A percentile compares a stretch with the other conserved stretches of the same genome.
Conservation (phyloP, 2,113 vertebrate species). For the Pampusana beccarii region DNA sequence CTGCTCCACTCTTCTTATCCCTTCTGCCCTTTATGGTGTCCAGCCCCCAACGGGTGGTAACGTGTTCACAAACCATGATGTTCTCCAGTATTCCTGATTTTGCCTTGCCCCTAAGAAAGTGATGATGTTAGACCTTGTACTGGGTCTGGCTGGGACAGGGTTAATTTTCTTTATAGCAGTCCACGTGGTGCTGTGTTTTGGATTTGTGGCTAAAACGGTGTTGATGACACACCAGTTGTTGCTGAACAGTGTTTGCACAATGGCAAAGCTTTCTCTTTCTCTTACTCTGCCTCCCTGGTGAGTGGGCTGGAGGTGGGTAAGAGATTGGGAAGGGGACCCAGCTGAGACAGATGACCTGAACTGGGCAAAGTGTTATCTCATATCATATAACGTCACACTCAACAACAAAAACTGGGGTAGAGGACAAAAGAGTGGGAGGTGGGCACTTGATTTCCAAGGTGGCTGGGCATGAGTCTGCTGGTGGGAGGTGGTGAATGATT, state of each 20-base stretch:
- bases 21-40: neutral
- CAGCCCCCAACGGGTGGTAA: neutral
- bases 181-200: neutral
- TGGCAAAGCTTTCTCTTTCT: neutral
- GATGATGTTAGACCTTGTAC: neutral
- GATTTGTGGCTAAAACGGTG: neutral
- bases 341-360: neutral
- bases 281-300: fast-evolving
- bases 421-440: neutral
- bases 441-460: neutral
- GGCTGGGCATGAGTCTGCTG: neutral
- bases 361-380: neutral
- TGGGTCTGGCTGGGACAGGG: neutral
- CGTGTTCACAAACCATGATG: neutral
- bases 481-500: neutral
- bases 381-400: fast-evolving
- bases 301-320: neutral
- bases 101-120: neutral
- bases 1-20: neutral
- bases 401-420: neutral
- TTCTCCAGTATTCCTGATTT: neutral
- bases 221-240: neutral
- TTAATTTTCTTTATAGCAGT: neutral
- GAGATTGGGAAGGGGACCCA: neutral
- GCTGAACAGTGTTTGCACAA: neutral